Evolutionary conservation across 2,888 invertebrate species (phyloP), one percentile per base, ranked within the genome.

Genomic region (Melanostoma scalare): DNA sequence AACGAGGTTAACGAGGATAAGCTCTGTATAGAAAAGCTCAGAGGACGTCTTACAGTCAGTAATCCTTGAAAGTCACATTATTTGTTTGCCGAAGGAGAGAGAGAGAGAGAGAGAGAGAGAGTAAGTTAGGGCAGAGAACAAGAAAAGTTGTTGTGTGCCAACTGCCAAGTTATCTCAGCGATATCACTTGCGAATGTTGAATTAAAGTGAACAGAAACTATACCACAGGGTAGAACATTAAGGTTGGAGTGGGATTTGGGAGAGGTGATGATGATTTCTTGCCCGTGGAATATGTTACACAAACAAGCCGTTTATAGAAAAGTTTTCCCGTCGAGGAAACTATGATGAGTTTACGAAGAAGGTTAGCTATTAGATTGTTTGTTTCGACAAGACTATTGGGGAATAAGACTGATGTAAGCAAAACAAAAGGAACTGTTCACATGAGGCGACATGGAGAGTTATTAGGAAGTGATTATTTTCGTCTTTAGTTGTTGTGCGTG

Each of bases 1-100:
- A 72, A 76, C 55, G 72, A 67, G 72, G 81, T 76, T 81, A 81
- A 81, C 81, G 81, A 81, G 63, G 67, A 65, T 78, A 48, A 79
- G 50, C 76, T 68, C 40, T 68, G 55, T 73, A 55, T 55, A 31
- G 36, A 55, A 55, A 42, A 56, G 9, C 9, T 36, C 6, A 10
- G 10, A 9, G 52, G 38, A 50, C 40, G 50, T 71, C 46, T 50
- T 31, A 30, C 31, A 56, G 38, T 56, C 50, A 63, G 56, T 77
- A 60, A 76, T 81, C 81, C 76, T 67, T 72, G 65, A 71, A 65
- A 67, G 67, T 71, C 75, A 71, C 71, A 75, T 50, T 31, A 20
- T 42, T 42, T 56, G 30, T 40, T 69, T 48, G 35, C 20, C n/a
- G 56, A 50, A 8, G 42, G 8, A 4, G n/a, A 38, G 20, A 10